Conservation (phyloP, 1,140 invertebrate genomes). For the Papilio xuthus region DNA sequence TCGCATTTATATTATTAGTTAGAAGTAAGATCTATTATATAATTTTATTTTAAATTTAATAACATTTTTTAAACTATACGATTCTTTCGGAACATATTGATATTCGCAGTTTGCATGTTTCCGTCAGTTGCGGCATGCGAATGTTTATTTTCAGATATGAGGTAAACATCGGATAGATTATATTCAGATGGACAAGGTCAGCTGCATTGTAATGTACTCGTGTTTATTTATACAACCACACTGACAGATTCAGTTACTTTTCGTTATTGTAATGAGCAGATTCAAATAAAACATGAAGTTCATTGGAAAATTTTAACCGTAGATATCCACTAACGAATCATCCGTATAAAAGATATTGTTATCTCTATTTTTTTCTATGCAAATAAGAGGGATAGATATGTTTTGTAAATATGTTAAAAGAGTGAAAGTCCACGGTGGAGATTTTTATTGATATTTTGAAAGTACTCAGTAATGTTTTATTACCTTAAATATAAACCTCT, state of each 20-base stretch:
- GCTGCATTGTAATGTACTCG: conserved; percentile 12
- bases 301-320: neutral
- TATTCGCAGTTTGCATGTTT: neutral
- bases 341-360: too few relatives aligned
- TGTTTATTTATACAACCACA: conserved; percentile 16
- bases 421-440: too few relatives aligned
- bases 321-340: neutral
- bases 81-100: neutral
- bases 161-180: conserved; percentile 22
- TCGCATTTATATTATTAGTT: too few relatives aligned
- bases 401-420: too few relatives aligned
- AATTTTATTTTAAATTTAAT: neutral
- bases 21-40: too few relatives aligned
- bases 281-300: neutral
- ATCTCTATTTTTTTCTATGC: too few relatives aligned
- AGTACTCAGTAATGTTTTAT: too few relatives aligned
- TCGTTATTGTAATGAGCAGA: neutral
- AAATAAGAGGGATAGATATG: too few relatives aligned
- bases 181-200: conserved; percentile 26
- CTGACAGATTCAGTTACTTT: conserved; percentile 26
- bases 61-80: neutral
- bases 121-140: conserved; percentile 12
- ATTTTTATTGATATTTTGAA: too few relatives aligned
- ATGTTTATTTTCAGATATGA: conserved; percentile 25
- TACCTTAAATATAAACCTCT: too few relatives aligned